These are phyloP conservation scores for Empidonax alnorum DNA, from an alignment of 2,113 vertebrate genomes.

Conservation along the genomic window DNA sequence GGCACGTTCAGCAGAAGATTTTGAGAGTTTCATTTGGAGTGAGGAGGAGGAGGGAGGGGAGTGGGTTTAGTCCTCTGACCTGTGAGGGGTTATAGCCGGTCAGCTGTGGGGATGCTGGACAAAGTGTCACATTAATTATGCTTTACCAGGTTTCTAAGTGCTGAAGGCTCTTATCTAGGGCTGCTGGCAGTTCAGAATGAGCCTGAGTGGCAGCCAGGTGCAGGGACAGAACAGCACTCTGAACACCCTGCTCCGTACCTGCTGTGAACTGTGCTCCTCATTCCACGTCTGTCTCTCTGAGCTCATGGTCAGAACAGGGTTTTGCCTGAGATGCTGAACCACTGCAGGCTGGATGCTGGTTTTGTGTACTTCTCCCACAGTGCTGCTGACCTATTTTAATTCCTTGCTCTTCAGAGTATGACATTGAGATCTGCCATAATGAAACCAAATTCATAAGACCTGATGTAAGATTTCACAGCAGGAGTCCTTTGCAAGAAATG, in stretches of 20 bases:
- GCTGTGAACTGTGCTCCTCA: not conserved
- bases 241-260: not conserved
- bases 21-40: not conserved
- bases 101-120: not conserved
- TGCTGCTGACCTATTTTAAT: not conserved
- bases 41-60: not conserved
- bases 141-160: not conserved
- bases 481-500: not conserved
- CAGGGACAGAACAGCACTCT: rapidly evolving
- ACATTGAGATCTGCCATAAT: not conserved
- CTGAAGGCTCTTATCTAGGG: not conserved
- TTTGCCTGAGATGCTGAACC: not conserved
- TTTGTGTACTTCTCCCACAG: not conserved
- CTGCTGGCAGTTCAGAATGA: not conserved
- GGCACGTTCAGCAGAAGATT: not conserved
- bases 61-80: not conserved
- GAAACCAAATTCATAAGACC: not conserved
- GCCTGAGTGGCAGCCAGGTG: not conserved
- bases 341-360: not conserved
- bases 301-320: not conserved
- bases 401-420: not conserved
- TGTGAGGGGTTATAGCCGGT: not conserved
- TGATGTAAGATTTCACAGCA: not conserved
- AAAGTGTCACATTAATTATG: not conserved
- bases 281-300: not conserved